These are phyloP conservation scores for Euura lappo DNA, from an alignment of 1,140 invertebrate genomes.

Conservation along the genomic window DNA sequence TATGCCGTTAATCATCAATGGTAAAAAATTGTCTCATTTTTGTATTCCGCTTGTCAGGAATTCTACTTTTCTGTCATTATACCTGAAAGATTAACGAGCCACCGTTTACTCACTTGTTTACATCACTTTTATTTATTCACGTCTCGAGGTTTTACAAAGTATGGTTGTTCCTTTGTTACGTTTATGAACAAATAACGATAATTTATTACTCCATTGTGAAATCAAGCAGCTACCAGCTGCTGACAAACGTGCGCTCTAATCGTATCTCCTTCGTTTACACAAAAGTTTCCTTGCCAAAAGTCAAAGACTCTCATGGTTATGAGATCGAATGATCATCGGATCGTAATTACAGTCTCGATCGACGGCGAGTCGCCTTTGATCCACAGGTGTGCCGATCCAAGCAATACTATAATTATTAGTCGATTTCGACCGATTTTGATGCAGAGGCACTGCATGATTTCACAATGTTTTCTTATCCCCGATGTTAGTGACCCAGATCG, in stretches of 20 bases:
- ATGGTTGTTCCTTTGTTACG: neutral
- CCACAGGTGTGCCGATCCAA: too few relatives aligned
- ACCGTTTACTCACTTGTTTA: neutral
- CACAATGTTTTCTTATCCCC: neutral
- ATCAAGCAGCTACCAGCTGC: neutral
- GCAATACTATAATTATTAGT: neutral
- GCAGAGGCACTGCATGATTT: neutral
- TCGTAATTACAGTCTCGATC: too few relatives aligned
- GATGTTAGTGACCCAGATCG: neutral
- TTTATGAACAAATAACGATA: neutral
- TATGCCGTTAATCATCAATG: neutral
- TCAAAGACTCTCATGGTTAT: too few relatives aligned
- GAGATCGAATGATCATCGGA: too few relatives aligned
- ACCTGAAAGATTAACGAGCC: neutral
- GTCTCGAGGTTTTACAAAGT: neutral
- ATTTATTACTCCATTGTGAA: neutral
- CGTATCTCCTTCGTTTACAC: too few relatives aligned
- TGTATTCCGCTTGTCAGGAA: neutral
- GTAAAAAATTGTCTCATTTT: neutral
- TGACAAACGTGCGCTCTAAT: neutral
- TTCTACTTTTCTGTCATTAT: neutral
- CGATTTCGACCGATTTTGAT: neutral
- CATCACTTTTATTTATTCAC: conserved; percentile 2
- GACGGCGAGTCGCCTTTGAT: too few relatives aligned
- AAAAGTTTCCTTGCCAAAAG: too few relatives aligned